Conservation (phyloP, 2,888 invertebrate genomes). For the Lasioglossum leucozonium region DNA sequence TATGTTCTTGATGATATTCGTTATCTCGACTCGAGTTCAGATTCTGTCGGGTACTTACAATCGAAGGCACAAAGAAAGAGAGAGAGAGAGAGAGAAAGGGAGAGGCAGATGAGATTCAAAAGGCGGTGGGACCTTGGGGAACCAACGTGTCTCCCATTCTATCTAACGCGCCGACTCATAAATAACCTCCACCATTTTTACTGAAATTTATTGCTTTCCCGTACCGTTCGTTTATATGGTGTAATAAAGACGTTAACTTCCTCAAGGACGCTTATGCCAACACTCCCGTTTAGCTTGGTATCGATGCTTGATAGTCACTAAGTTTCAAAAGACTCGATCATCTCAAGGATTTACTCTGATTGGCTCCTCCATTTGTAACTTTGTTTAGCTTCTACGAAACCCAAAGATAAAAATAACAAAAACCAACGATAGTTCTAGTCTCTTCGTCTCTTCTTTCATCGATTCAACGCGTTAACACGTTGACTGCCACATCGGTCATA, state of each 20-base stretch:
- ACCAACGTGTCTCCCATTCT: conserved; percentile 4
- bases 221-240: background rate
- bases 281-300: background rate
- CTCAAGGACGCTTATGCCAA: background rate
- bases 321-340: background rate
- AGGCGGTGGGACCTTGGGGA: background rate
- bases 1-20: background rate
- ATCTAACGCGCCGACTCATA: background rate
- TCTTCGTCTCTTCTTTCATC: background rate
- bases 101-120: background rate
- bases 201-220: conserved; percentile 1
- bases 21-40: background rate
- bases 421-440: background rate
- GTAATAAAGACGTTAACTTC: conserved; percentile 5
- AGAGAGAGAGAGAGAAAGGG: background rate
- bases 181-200: background rate
- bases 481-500: background rate
- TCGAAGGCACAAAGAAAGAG: background rate
- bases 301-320: background rate
- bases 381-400: background rate
- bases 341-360: background rate
- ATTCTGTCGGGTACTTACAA: background rate
- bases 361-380: background rate
- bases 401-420: background rate
- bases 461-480: background rate